phyloP scores from a whole-genome alignment of 2,797 vertebrate genomes.

The Thalassophryne amazonica region DNA sequence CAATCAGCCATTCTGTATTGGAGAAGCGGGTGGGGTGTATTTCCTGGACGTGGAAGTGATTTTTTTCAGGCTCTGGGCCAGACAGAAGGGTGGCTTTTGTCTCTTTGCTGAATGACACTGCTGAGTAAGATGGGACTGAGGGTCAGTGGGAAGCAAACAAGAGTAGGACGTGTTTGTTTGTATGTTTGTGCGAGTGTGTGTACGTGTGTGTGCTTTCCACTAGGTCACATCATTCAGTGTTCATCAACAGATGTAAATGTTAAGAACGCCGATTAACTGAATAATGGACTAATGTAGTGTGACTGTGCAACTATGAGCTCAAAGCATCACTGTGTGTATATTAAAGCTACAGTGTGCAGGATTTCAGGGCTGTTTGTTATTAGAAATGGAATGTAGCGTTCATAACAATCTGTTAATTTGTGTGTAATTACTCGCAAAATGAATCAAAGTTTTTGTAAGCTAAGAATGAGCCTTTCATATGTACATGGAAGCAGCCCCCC shows the following conservation, averaged over 20 bases:
- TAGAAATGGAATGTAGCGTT: too few species aligned
- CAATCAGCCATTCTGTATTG: conserved; percentile 75
- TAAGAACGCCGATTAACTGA: conserved; percentile 57
- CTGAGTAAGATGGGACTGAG: conserved; percentile 60
- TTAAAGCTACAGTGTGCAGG: too few species aligned
- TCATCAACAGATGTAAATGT: conserved; percentile 55
- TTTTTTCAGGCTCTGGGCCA: conserved; percentile 79
- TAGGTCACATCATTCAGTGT: conserved; percentile 42
- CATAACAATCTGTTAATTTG: too few species aligned
- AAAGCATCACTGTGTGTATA: conserved; percentile 33
- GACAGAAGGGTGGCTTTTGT: conserved; percentile 80
- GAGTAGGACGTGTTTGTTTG: conserved; percentile 55
- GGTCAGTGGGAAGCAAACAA: conserved; percentile 48
- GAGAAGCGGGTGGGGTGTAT: conserved; percentile 70
- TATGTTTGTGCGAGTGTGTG: conserved; percentile 18
- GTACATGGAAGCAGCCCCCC: too few species aligned
- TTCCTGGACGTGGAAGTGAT: conserved; percentile 78
- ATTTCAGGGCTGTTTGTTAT: too few species aligned
- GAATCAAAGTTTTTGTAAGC: too few species aligned
- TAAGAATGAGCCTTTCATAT: too few species aligned
- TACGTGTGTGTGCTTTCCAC: conserved; percentile 42
- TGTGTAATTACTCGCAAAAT: too few species aligned
- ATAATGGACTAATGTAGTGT: conserved; percentile 47
- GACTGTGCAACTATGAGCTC: conserved; percentile 32
- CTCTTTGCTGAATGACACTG: conserved; percentile 71